Base-by-base conservation (phyloP, 2,888 invertebrate genomes). In the Ormyrus rosae region DNA sequence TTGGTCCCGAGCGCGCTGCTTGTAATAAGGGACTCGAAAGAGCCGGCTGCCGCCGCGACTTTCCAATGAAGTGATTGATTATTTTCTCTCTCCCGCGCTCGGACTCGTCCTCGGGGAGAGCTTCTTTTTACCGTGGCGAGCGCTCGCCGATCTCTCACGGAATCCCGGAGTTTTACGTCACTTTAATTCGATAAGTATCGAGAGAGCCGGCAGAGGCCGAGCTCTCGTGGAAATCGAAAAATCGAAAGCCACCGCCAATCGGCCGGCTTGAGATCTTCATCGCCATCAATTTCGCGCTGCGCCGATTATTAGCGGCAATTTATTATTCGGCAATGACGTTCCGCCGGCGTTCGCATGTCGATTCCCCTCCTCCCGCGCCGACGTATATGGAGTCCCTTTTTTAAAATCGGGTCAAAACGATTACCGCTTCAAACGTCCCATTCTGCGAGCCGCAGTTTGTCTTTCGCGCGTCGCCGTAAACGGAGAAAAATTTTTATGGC, bases 241-340 rank as follows among this genome's bases (percentile, higher is more conserved):
- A 71, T 75, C 80, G 75, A 75, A 75, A 80, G 70, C 60, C 72
- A 46, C 8, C 13, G 64, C 55, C 68, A 60, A 71, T 65, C 67
- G 67, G n/a, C 1, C 5, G 55, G 19, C 71, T 72, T 76, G 78
- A 81, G 81, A 79, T 81, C 76, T 79, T 81, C 75, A 81, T 81
- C 81, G 71, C 67, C 80, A 81, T 74, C 78, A 78, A 77, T 78
- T 78, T 80, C 48, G 56, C 73, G 58, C 34, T 64, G 69, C 78
- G 78, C 50, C 64, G 78, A 81, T 81, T 81, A 78, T 81, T 78
- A 81, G 78, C 78, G 53, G 71, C 74, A 81, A 81, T 81, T 81
- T 81, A 81, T 81, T 81, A 81, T 78, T 81, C 74, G 74, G 74
- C 65, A 78, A 78, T 81, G 81, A 74, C 74, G 72, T 58, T 50